These are phyloP conservation scores for Anticlea derivata DNA, from an alignment of 2,888 invertebrate genomes.

Conservation along the genomic window DNA sequence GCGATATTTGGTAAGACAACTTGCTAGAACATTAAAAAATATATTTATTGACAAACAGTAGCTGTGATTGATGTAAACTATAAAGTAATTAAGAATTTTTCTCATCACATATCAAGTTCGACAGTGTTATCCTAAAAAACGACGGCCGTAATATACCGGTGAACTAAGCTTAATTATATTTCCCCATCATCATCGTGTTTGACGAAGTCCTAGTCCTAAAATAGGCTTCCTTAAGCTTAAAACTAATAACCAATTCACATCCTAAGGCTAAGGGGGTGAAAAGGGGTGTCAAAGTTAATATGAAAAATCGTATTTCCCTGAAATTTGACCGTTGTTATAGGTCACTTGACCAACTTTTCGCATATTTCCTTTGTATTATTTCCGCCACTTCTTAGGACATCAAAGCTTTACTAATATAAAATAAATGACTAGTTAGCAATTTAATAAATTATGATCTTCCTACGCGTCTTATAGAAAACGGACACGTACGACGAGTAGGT, in stretches of 20 bases:
- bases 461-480: conserved; percentile 35
- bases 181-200: no score
- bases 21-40: conserved; percentile 15
- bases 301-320: no score
- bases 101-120: conserved; percentile 10
- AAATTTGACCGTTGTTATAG: no score
- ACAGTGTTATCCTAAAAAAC: conserved; percentile 10
- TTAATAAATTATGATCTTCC: conserved; percentile 36
- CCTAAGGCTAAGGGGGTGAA: no score
- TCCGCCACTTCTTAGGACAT: background rate
- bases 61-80: conserved; percentile 22
- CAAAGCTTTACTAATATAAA: conserved; percentile 6
- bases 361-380: background rate
- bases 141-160: conserved; percentile 1
- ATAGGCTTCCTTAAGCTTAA: no score
- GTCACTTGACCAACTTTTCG: no score
- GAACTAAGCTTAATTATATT: no score
- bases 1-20: conserved; percentile 16
- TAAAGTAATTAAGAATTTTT: conserved; percentile 27
- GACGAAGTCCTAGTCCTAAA: no score
- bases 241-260: no score
- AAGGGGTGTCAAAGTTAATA: no score
- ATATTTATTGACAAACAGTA: conserved; percentile 31
- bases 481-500: conserved; percentile 24
- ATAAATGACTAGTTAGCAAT: conserved; percentile 26